Evolutionary conservation across 2,113 vertebrate genomes (phyloP).

Genomic region (Macquaria ambigua): DNA sequence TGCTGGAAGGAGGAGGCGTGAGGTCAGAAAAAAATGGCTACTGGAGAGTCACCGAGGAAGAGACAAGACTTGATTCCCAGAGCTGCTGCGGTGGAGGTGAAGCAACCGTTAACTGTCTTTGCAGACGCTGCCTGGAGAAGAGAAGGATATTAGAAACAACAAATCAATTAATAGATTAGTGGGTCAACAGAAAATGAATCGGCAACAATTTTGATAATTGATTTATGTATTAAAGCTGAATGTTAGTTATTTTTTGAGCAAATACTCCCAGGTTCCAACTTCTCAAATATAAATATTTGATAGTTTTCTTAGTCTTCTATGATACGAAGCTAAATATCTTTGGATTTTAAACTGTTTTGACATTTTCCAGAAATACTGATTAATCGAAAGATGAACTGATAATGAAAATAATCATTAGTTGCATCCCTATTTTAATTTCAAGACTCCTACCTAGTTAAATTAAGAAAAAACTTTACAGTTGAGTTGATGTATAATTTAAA

Average conservation of each 20-base stretch:
- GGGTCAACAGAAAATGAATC: neutral
- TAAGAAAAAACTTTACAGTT: too few relatives aligned
- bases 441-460: neutral
- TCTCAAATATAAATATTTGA: neutral
- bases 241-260: too few relatives aligned
- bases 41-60: constrained; percentile 37
- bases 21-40: constrained; percentile 35
- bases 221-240: neutral
- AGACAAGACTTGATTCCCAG: constrained; percentile 23
- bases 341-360: neutral
- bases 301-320: too few relatives aligned
- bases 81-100: constrained; percentile 1
- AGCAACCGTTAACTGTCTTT: constrained; percentile 73
- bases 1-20: constrained; percentile 34
- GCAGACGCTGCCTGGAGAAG: constrained; percentile 72
- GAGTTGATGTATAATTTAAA: too few relatives aligned
- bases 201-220: neutral
- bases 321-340: neutral
- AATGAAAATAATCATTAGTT: too few relatives aligned
- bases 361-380: neutral
- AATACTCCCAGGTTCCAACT: neutral
- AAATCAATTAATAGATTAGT: neutral
- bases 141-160: neutral
- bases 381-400: neutral
- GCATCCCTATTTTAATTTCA: too few relatives aligned